Conservation (phyloP, 2,797 vertebrate genomes). For the Siniperca obscura region DNA sequence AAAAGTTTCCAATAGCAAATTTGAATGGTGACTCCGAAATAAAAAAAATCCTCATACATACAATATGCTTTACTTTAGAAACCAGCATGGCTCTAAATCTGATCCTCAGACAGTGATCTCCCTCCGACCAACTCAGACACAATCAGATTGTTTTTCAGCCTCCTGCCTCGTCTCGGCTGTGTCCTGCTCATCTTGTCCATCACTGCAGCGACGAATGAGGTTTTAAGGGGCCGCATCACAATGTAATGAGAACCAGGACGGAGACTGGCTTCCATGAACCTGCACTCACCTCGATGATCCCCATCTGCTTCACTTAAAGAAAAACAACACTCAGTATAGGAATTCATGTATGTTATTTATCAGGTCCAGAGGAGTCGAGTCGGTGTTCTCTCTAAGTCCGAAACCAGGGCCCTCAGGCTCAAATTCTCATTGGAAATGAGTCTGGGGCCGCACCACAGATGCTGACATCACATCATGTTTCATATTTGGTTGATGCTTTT, state of each 20-base stretch:
- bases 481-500: neutral
- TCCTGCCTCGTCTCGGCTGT: constrained; percentile 23
- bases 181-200: constrained; percentile 26
- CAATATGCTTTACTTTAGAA: constrained; percentile 22
- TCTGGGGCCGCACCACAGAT: neutral
- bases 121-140: constrained; percentile 40
- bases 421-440: neutral
- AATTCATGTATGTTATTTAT: constrained; percentile 18
- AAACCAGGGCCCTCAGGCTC: neutral
- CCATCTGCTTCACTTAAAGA: constrained; percentile 10
- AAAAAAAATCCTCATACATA: neutral
- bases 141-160: constrained; percentile 56
- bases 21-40: neutral
- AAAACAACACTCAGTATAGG: neutral
- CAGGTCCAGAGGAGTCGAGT: neutral
- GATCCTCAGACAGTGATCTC: constrained; percentile 30
- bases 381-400: neutral
- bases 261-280: constrained; percentile 39
- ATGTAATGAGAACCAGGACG: constrained; percentile 67
- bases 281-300: constrained; percentile 30
- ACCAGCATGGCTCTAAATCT: constrained; percentile 24
- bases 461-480: neutral
- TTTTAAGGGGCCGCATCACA: constrained; percentile 44
- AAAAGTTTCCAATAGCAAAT: constrained; percentile 24
- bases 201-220: constrained; percentile 45